Evolutionary conservation across 2,888 invertebrate species (phyloP).

Genomic region (Dermolepida albohirtum): DNA sequence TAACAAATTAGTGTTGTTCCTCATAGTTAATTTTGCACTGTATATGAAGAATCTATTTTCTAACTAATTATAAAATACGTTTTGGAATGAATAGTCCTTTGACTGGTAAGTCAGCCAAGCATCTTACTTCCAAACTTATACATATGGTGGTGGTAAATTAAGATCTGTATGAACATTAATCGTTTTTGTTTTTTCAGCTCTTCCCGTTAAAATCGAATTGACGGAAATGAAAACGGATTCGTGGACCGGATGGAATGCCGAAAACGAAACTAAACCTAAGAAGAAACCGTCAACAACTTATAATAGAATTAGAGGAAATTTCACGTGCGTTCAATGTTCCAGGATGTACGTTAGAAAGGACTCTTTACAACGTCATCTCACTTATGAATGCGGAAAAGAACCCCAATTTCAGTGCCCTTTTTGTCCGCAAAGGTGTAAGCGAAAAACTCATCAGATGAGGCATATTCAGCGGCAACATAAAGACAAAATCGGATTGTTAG

Average conservation of each 20-base stretch:
- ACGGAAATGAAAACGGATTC: slow-evolving; percentile 42
- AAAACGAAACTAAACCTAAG: slow-evolving; percentile 47
- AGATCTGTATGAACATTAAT: slow-evolving; percentile 4
- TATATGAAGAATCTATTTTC: too few species aligned
- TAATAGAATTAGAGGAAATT: slow-evolving; percentile 65
- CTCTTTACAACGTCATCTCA: slow-evolving; percentile 81
- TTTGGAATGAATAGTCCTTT: neutral
- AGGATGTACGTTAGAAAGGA: slow-evolving; percentile 84
- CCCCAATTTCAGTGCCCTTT: slow-evolving; percentile 78
- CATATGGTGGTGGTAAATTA: slow-evolving; percentile 19
- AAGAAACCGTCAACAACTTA: slow-evolving; percentile 61
- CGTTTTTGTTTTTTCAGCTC: slow-evolving; percentile 47
- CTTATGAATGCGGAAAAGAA: slow-evolving; percentile 80
- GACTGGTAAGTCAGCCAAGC: neutral
- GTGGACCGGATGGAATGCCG: slow-evolving; percentile 52
- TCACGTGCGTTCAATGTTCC: slow-evolving; percentile 76
- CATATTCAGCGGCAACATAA: slow-evolving; percentile 69
- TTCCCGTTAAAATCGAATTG: slow-evolving; percentile 60
- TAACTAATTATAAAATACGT: too few species aligned
- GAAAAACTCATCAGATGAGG: slow-evolving; percentile 72
- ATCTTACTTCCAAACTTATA: slow-evolving; percentile 8
- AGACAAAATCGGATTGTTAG: slow-evolving; percentile 66
- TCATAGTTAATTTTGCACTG: too few species aligned
- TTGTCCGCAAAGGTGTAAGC: slow-evolving; percentile 76
- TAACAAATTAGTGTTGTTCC: too few species aligned